Evolutionary conservation across 2,113 vertebrate species (phyloP), one percentile per base, ranked within the genome.

Genomic region (Merops nubicus): DNA sequence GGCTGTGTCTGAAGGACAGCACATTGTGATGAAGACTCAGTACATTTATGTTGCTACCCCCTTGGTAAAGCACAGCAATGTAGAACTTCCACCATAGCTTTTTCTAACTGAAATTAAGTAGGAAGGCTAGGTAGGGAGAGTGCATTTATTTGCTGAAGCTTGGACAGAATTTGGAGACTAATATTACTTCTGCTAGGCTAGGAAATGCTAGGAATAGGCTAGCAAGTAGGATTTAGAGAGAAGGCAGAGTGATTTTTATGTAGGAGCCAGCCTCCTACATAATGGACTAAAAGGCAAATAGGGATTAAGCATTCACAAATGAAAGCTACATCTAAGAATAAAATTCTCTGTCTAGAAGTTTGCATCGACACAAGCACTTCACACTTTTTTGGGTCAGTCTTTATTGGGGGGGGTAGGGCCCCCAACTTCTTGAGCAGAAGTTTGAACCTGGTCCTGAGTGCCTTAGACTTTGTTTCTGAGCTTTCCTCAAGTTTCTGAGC

Each of bases 221-320:
- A 68, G 57, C 48, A 88, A 79, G 36, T 21, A 43, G 74, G 62
- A 93, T 85, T 89, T 85, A 59, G 77, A 73, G 87, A 60, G 93
- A 91, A 85, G 36, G 38, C 59, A 43, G 42, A 36, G 42, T 3
- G 5, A 85, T 70, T 89, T 67, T 89, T 78, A 64, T 59, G 56
- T n/a, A 67, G 90, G 78, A 94, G 28, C 48, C 82, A 78, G 54
- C 45, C 45, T 93, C 28, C 63, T 80, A 31, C 45, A 11, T 59
- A 75, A 89, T 0, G 0, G 70, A n/a, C 43, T 82, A 56, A 70
- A 85, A 48, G 84, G 68, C 22, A 91, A 79, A 75, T 45, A 54
- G 36, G 26, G 51, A 63, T 12, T 60, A 67, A 82, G 48, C 0
- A 1, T 65, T 93, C 79, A 62, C 53, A 69, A 73, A 60, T 43